Conservation (phyloP, 2,797 vertebrate genomes). For the Ctenosaura bakeri region DNA sequence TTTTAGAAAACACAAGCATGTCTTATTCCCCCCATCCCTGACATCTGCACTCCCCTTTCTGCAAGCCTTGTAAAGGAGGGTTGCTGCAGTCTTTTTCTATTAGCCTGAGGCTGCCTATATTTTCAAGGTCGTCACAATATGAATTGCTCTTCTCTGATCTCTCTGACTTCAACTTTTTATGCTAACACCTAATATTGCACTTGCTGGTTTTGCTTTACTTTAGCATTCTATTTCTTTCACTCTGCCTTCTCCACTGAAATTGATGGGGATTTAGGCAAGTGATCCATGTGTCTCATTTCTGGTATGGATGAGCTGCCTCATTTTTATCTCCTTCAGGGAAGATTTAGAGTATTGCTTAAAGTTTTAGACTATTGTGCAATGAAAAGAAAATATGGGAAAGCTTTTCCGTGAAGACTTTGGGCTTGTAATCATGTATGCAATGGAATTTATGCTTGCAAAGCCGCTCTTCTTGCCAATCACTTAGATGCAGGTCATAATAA, state of each 20-base stretch:
- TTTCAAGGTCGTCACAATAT: conserved; percentile 40
- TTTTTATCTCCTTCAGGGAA: conserved; percentile 43
- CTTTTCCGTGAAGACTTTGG: conserved; percentile 15
- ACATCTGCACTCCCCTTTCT: neutral
- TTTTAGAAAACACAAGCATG: conserved; percentile 47
- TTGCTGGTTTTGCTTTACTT: conserved; percentile 59
- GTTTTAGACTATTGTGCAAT: conserved; percentile 32
- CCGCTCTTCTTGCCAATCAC: conserved; percentile 17
- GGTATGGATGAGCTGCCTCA: conserved; percentile 37
- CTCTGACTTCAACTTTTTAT: conserved; percentile 59
- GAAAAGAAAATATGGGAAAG: conserved; percentile 16
- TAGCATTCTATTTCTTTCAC: conserved; percentile 52
- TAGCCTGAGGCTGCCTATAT: conserved; percentile 53
- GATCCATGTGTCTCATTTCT: conserved; percentile 43
- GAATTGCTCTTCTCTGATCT: conserved; percentile 50
- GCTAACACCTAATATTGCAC: conserved; percentile 62
- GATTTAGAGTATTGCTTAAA: conserved; percentile 43
- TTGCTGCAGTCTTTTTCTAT: conserved; percentile 49
- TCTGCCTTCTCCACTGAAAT: conserved; percentile 54
- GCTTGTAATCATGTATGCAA: conserved; percentile 15
- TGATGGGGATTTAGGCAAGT: conserved; percentile 67
- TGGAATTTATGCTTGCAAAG: neutral
- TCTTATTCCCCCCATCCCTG: neutral
- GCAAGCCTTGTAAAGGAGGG: conserved; percentile 41
- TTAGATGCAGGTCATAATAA: conserved; percentile 8